Percentiles rank a stretch among this genome's conserved stretches.
Evolutionary conservation across 2,113 vertebrate genomes (phyloP).

Genomic region (Hemicordylus capensis): DNA sequence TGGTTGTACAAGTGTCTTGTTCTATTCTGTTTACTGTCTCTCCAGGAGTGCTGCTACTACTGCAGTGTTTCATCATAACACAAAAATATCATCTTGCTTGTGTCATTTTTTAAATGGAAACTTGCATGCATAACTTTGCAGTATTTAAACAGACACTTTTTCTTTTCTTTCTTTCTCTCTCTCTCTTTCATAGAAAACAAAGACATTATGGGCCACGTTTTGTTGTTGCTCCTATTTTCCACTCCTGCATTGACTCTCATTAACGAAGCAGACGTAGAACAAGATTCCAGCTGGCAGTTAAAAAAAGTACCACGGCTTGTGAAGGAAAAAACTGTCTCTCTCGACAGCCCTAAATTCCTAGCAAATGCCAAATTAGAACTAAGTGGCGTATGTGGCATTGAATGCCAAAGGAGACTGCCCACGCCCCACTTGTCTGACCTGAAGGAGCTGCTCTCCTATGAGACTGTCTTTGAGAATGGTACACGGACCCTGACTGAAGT

Average conservation of each 20-base stretch:
- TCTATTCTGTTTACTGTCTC: slow-evolving; percentile 19
- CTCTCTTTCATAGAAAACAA: slow-evolving; percentile 78
- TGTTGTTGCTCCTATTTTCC: slow-evolving; percentile 79
- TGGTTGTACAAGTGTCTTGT: neutral
- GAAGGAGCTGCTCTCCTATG: slow-evolving; percentile 89
- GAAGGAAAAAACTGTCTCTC: slow-evolving; percentile 82
- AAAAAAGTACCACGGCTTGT: slow-evolving; percentile 87
- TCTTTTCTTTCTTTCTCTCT: slow-evolving; percentile 54
- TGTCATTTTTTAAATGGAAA: slow-evolving; percentile 17
- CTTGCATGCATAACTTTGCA: neutral
- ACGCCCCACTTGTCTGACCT: slow-evolving; percentile 81
- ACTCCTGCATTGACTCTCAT: slow-evolving; percentile 70
- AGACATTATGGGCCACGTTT: slow-evolving; percentile 82
- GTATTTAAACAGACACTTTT: slow-evolving; percentile 23
- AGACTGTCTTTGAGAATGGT: slow-evolving; percentile 93
- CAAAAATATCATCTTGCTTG: slow-evolving; percentile 23
- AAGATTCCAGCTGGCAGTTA: slow-evolving; percentile 89
- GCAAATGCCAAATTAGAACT: slow-evolving; percentile 76
- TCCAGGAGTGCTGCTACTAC: slow-evolving; percentile 17
- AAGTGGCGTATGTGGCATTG: slow-evolving; percentile 87
- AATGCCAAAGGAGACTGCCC: slow-evolving; percentile 85
- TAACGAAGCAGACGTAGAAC: slow-evolving; percentile 67
- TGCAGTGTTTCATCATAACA: neutral
- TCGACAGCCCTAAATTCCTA: slow-evolving; percentile 84
- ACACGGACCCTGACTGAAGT: slow-evolving; percentile 89